Evolutionary conservation across 2,888 invertebrate genomes (phyloP), one percentile per base, ranked within the genome.

Genomic region (Chelonus formosanus): DNA sequence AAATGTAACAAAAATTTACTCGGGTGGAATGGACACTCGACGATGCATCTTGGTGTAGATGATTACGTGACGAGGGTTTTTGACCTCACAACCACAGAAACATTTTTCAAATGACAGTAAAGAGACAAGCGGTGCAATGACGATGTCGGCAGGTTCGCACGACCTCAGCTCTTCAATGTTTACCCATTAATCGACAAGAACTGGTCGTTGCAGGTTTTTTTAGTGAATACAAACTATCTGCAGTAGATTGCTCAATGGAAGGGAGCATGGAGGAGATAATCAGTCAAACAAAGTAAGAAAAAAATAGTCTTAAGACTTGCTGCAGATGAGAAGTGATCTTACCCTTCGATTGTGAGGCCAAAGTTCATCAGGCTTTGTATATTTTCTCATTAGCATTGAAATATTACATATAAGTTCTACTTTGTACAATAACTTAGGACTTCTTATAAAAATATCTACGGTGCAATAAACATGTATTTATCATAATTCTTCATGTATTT

Each of bases 171-270:
- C 74, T 75, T 76, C 75, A 76, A 75, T 75, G 77, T 78, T 77
- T 76, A 75, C 72, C 75, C 76, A 74, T 76, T 74, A 77, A 79
- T 76, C 78, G 77, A 76, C 78, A 76, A 78, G 77, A 79, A 79
- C 78, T 77, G 76, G 77, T 77, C 73, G 74, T 74, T 74, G 70
- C 76, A 73, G 70, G 67, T 79, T 78, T 79, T 78, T 78, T 76
- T 72, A 70, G 63, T 70, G 70, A 71, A 72, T 73, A 74, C 68
- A 70, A 77, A 75, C 73, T 69, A 73, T 74, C 71, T 75, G 74
- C 74, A 75, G 72, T 76, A 74, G 76, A 73, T 75, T 73, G 74
- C 64, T 36, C 54, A 10, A 53, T 35, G 43, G 31, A 63, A 52
- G 57, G n/a, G 52, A n/a, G 10, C 44, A 43, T 48, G 56, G 36